Evolutionary conservation across 2,113 vertebrate genomes (phyloP), one percentile per base, ranked within the genome.

Genomic region (Ploceus nigricollis): DNA sequence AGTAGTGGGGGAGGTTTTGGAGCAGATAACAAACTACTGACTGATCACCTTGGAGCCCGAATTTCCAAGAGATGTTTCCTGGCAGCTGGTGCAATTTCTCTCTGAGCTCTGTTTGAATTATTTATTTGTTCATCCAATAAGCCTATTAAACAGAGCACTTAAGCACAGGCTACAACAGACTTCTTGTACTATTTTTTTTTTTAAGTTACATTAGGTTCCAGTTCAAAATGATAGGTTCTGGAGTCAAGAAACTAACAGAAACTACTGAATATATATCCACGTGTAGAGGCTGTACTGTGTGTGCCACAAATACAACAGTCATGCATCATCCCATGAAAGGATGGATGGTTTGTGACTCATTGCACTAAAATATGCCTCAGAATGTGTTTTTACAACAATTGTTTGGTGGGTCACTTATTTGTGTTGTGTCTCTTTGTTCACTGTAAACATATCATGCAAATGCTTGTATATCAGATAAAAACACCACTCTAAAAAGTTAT

Each of bases 81-180:
- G 93, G 79, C 79, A 94, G 65, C 58, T 90, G 50, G 25, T 61
- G 19, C 80, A 60, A 91, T 94, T 94, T 85, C 23, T 63, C 4
- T 63, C 61, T 53, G 65, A 69, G n/a, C 35, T 87, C 56, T 48
- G 15, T 50, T 53, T 97, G 96, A 96, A 97, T 97, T 94, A 97
- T 96, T 95, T 92, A 96, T 95, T 93, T 96, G 58, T 77, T 78
- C 79, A 89, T 96, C 69, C 69, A 82, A 50, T 91, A 93, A 92
- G 24, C 54, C 56, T 90, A 89, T 88, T 96, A 95, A 97, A 91
- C 80, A 86, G 35, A 91, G 48, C 73, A 92, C 93, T 97, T 95
- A 97, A 92, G 91, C 40, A 54, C n/a, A 94, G 39, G 20, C 35
- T 90, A 30, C n/a, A 45, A 58, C 19, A 45, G 61, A 50, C 15